Evolutionary conservation across 2,888 invertebrate species (phyloP), one percentile per base, ranked within the genome.

Genomic region (Lamellibrachia satsuma): DNA sequence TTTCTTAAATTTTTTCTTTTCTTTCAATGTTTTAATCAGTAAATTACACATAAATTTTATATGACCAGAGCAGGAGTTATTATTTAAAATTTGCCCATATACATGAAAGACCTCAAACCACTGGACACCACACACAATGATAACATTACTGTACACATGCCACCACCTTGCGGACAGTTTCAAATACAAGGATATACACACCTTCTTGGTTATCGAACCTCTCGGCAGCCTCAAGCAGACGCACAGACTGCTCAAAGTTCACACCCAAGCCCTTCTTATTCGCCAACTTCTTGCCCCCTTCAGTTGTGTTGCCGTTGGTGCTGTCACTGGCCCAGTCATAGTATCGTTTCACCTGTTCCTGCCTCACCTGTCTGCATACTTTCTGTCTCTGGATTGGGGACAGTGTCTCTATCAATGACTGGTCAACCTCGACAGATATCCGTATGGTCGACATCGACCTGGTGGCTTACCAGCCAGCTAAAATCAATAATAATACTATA

Each of bases 291-390:
- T 22, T 75, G 0, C 75, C 3, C 75, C 75, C 22, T 22, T 75
- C 75, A 22, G 75, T 4, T 0, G 75, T 75, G 22, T 6, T 75
- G 22, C 15, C 15, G 75, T 22, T 0, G 75, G 75, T 75, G 75
- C 6, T 15, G 15, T 4, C 75, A 6, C n/a, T n/a, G 22, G 22
- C 75, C 75, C 75, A 75, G 1, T 15, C n/a, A 22, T 75, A n/a
- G 91, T 94, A 95, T 52, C 93, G 93, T 91, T 94, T 93, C 52
- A 95, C 94, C 93, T 95, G 95, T 93, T 93, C 94, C 91, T 95
- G 95, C n/a, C 95, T 93, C 9, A 95, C 94, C 93, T 95, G 95
- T 91, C 94, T 92, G 55, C 93, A 94, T 1, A 95, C 92, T 93
- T 95, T 95, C 92, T 94, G 94, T 91, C 95, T 92, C n/a, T 95